Evolutionary conservation across 2,888 invertebrate species (phyloP).

Genomic region (Drosophila nigricruria): DNA sequence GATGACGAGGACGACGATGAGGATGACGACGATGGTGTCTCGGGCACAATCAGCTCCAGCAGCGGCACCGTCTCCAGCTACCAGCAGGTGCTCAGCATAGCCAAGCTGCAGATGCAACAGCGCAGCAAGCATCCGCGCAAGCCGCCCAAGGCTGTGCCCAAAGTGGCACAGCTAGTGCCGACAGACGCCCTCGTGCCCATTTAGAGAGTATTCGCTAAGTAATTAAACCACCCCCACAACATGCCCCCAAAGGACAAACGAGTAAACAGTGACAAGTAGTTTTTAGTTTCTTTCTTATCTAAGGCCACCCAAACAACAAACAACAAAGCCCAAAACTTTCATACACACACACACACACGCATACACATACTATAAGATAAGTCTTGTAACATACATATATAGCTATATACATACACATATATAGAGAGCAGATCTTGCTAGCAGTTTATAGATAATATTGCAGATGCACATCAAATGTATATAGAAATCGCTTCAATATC

Average conservation of each 20-base stretch:
- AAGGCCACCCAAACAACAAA: conserved; percentile 16
- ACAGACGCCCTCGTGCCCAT: conserved; percentile 71
- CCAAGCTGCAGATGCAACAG: conserved; percentile 81
- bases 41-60: conserved; percentile 66
- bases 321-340: conserved; percentile 3
- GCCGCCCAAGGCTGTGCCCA: conserved; percentile 69
- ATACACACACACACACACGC: not conserved
- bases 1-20: conserved; percentile 52
- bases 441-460: conserved; percentile 28
- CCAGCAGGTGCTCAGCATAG: conserved; percentile 80
- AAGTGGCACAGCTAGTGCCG: conserved; percentile 41
- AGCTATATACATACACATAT: conserved; percentile 9
- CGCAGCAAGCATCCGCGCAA: conserved; percentile 84
- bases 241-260: conserved; percentile 64
- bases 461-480: conserved; percentile 25
- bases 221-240: conserved; percentile 27
- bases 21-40: conserved; percentile 61
- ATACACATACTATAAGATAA: conserved; percentile 19
- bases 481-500: conserved; percentile 57
- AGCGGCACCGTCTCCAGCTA: conserved; percentile 77
- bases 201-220: conserved; percentile 64
- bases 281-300: conserved; percentile 51
- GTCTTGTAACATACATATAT: conserved; percentile 31
- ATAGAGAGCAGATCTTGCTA: not conserved
- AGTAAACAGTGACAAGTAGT: conserved; percentile 79